A percentile compares a stretch with the other conserved stretches of the same genome.
phyloP scores from a whole-genome alignment of 2,797 vertebrate genomes.

The Melanotaenia trifasciata region DNA sequence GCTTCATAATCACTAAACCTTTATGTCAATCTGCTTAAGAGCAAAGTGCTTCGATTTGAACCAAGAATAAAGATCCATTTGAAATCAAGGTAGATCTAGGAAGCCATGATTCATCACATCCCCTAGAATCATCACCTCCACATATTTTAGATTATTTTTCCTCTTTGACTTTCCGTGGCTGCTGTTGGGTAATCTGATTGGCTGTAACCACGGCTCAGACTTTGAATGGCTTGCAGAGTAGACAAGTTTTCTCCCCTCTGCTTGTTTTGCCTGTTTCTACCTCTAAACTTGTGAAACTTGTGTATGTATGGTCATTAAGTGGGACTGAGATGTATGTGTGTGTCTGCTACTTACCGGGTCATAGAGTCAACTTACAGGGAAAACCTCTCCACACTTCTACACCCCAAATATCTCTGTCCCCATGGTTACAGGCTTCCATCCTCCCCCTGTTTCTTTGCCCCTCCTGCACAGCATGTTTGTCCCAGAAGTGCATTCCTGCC shows the following conservation, averaged over 20 bases:
- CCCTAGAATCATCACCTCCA: slow-evolving; percentile 73
- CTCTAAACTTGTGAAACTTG: slow-evolving; percentile 80
- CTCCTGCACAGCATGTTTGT: slow-evolving; percentile 89
- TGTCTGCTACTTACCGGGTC: slow-evolving; percentile 79
- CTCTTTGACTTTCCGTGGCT: slow-evolving; percentile 80
- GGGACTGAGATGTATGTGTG: slow-evolving; percentile 71
- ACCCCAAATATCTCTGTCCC: slow-evolving; percentile 71
- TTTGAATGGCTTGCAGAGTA: slow-evolving; percentile 88
- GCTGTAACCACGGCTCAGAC: slow-evolving; percentile 84
- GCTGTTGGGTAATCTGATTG: slow-evolving; percentile 84
- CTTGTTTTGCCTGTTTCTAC: slow-evolving; percentile 85
- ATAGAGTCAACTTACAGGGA: slow-evolving; percentile 84
- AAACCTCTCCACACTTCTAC: slow-evolving; percentile 76
- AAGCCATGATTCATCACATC: slow-evolving; percentile 77
- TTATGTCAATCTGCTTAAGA: slow-evolving; percentile 78
- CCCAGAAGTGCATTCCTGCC: slow-evolving; percentile 77
- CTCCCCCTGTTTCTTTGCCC: slow-evolving; percentile 73
- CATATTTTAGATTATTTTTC: slow-evolving; percentile 62
- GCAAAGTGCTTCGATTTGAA: slow-evolving; percentile 77
- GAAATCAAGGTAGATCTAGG: slow-evolving; percentile 79
- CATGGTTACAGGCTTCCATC: slow-evolving; percentile 74
- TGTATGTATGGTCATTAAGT: slow-evolving; percentile 76
- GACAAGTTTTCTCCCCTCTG: slow-evolving; percentile 68
- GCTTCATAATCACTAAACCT: slow-evolving; percentile 87
- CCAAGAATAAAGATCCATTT: slow-evolving; percentile 68